Conservation (phyloP, 2,888 invertebrate species). For the Philereme vetulata region DNA sequence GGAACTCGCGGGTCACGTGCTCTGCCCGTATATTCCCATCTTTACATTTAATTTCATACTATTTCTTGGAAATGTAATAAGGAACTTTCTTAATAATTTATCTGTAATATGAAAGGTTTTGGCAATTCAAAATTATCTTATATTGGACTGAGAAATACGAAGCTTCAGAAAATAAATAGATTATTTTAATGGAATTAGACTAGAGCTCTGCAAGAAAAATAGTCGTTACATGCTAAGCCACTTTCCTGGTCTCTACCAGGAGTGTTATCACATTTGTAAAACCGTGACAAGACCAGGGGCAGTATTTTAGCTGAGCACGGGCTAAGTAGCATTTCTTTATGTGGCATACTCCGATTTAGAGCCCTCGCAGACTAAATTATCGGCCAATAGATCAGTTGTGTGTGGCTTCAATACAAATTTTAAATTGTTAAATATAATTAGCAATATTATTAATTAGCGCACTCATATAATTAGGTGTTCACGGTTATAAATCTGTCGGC, state of each 20-base stretch:
- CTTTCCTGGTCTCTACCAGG: background rate
- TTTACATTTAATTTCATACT: slow-evolving; percentile 25
- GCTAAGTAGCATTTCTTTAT: too few relatives aligned
- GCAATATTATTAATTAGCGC: too few relatives aligned
- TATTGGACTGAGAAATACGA: slow-evolving; percentile 10
- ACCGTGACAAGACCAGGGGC: too few relatives aligned
- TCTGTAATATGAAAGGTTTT: background rate
- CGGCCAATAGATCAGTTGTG: too few relatives aligned
- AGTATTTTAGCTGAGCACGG: too few relatives aligned
- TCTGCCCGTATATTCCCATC: slow-evolving; percentile 29
- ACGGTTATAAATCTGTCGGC: too few relatives aligned
- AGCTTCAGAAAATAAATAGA: slow-evolving; percentile 3
- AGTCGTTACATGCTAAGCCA: background rate
- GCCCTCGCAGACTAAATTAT: too few relatives aligned
- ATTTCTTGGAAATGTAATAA: slow-evolving; percentile 17
- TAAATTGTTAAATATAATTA: too few relatives aligned
- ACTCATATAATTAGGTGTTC: too few relatives aligned
- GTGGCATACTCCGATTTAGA: too few relatives aligned
- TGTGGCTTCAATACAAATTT: too few relatives aligned
- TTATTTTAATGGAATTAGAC: background rate
- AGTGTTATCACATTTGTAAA: too few relatives aligned
- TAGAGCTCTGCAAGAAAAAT: background rate
- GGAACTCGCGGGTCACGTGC: slow-evolving; percentile 52
- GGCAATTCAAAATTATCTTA: slow-evolving; percentile 13
- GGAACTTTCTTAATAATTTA: slow-evolving; percentile 1